Base-by-base conservation (phyloP, 2,797 vertebrate genomes). In the Rhinichthys osculus region DNA sequence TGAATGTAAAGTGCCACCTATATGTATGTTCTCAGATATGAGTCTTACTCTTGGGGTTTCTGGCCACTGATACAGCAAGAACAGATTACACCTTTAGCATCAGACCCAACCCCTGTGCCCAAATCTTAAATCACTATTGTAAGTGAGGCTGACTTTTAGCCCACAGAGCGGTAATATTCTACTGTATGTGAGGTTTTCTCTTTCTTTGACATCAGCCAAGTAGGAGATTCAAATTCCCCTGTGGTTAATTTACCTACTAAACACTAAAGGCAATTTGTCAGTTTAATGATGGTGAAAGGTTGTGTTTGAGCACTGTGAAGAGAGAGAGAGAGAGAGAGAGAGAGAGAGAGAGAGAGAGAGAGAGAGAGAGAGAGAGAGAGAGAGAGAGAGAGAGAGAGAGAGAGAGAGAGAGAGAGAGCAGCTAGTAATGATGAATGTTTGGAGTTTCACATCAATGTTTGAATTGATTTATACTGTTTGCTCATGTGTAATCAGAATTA, bases 181-280 rank as follows among this genome's bases (percentile, higher is more conserved):
- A 50, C 78, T 80, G 77, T 59, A 59, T 57, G 59, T 9, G 7
- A 44, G 38, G 10, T 81, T 66, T 71, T 74, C 44, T 62, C 21
- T 78, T 54, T 85, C 42, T 44, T 17, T 82, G 83, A 85, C 80
- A 78, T 78, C 64, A 82, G 47, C 83, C 83, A 86, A 79, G 70
- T 70, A 62, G 16, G 71, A 87, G 85, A 85, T 89, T 64, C 84
- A 21, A 52, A 54, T 72, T 71, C 90, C 83, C 87, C 33, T 21
- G 84, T 83, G 89, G 88, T 86, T 57, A 72, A 89, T 91, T 89
- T 91, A 90, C 83, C 88, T 89, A 82, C 79, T 86, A 91, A 90
- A 92, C 30, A 79, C 21, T 71, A 80, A 84, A 89, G 80, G 86
- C 90, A 35, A 92, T 92, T 91, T 85, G 92, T 90, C 89, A 89